Conservation (phyloP, 2,888 invertebrate genomes). For the Acleris laterana region DNA sequence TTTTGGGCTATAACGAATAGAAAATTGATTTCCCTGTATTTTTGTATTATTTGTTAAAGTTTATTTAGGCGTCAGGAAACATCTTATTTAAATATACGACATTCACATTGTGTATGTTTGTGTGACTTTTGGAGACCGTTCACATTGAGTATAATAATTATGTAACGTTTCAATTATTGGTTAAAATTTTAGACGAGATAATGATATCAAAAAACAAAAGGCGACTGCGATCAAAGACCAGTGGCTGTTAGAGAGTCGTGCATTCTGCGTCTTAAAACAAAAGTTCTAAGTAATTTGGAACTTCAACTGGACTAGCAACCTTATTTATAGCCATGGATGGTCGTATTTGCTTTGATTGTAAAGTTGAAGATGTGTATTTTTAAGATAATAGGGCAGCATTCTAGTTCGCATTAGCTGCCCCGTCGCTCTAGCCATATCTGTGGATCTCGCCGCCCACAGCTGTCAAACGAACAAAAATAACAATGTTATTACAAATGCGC, state of each 20-base stretch:
- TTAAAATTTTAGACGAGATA: neutral
- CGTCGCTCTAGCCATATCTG: conserved; percentile 62
- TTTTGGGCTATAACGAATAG: too few relatives aligned
- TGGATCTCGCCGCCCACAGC: conserved; percentile 77
- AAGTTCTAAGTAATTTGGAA: too few relatives aligned
- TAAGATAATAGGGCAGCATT: conserved; percentile 1
- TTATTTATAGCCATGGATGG: too few relatives aligned
- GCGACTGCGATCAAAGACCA: conserved; percentile 24
- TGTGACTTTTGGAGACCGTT: neutral
- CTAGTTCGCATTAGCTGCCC: conserved; percentile 58
- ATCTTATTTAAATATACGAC: too few relatives aligned
- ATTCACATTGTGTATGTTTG: too few relatives aligned
- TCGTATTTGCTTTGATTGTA: too few relatives aligned
- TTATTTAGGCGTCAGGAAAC: too few relatives aligned
- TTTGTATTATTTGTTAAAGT: too few relatives aligned
- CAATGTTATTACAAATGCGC: conserved; percentile 82
- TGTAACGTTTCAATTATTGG: conserved; percentile 3
- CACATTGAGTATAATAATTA: neutral
- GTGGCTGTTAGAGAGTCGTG: conserved; percentile 30
- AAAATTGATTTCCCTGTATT: too few relatives aligned
- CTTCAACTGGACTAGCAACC: too few relatives aligned
- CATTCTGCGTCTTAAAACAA: neutral
- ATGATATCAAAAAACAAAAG: conserved; percentile 27
- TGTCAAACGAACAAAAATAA: conserved; percentile 81
- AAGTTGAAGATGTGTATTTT: too few relatives aligned